Base-by-base conservation (phyloP, 2,888 invertebrate genomes). In the Cephus sareptanus region DNA sequence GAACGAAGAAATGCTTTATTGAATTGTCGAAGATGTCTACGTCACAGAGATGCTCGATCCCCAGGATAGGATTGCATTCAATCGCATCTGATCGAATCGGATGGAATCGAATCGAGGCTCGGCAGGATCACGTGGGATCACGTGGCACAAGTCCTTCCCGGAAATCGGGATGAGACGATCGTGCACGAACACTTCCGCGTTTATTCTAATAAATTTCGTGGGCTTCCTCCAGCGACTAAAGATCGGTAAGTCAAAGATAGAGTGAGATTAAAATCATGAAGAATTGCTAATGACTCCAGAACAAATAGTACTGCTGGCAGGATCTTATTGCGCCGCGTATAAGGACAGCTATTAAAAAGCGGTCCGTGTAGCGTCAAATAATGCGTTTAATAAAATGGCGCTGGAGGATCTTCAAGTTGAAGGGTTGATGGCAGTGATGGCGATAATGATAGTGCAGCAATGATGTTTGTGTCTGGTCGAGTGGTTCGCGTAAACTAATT, bases 1-100 rank as follows among this genome's bases (percentile, higher is more conserved):
- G 56, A 56, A 56, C 56, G 76, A 80, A 81, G 80, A 83, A 83
- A 83, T 79, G 80, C 80, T 83, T 81, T 83, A 83, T 83, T 83
- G 80, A 83, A 83, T 83, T 79, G 79, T 83, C 78, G 74, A 75
- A 80, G 76, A 80, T 79, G 77, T 80, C 69, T 73, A 79, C 79
- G 79, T 81, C 79, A 71, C 79, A 56, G 79, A 74, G 56, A 56
- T 23, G 23, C 9, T 2, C 56, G 56, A 56, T 56, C 56, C 23
- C 56, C 56, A 23, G 56, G 56, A 56, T 23, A 56, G 56, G 23
- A 33, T 71, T 23, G 31, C 71, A 71, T 71, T 34, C 30, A 71
- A 71, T 71, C 71, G 71, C 71, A 56, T 56, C 56, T 2, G 56
- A 56, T 56, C 23, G 9, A 56, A 23, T 56, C 40, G 40, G 23